Evolutionary conservation across 1,140 invertebrate species (phyloP).

Genomic region (Cataglyphis hispanica): DNA sequence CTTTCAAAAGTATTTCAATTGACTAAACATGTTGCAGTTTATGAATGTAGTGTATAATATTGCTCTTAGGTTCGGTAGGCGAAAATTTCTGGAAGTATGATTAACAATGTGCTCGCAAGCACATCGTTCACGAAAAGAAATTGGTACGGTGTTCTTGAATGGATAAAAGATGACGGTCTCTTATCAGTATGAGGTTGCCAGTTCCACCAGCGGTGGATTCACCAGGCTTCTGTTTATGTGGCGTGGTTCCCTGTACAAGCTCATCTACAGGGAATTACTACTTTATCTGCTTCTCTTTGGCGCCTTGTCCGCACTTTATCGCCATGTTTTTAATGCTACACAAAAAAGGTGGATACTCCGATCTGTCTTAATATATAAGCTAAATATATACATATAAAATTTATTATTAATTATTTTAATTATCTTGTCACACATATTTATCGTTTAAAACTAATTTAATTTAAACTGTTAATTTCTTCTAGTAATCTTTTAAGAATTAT

Average conservation of each 20-base stretch:
- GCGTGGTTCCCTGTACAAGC: conserved; percentile 92
- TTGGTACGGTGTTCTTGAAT: conserved; percentile 48
- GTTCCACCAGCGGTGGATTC: conserved; percentile 90
- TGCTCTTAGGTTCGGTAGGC: conserved; percentile 3
- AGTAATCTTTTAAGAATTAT: not conserved
- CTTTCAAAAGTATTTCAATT: not conserved
- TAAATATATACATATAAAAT: not conserved
- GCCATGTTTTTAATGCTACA: conserved; percentile 87
- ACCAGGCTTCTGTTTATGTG: conserved; percentile 91
- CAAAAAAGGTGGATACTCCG: conserved; percentile 87
- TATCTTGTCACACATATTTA: not conserved
- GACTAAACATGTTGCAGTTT: not conserved
- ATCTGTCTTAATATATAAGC: not conserved
- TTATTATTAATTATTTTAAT: not conserved
- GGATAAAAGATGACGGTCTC: conserved; percentile 90
- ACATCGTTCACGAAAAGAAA: conserved; percentile 53
- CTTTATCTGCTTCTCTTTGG: conserved; percentile 89
- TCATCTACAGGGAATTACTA: conserved; percentile 91
- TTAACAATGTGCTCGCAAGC: conserved; percentile 32
- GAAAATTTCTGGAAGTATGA: conserved; percentile 62
- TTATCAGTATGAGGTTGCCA: conserved; percentile 92
- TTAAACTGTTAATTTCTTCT: not conserved
- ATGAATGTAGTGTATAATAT: conserved; percentile 21
- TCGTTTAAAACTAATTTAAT: conserved; percentile 52
- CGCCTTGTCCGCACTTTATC: conserved; percentile 89